These are phyloP conservation scores for Macrocentrus cingulum DNA, from an alignment of 1,140 invertebrate species.

Conservation along the genomic window DNA sequence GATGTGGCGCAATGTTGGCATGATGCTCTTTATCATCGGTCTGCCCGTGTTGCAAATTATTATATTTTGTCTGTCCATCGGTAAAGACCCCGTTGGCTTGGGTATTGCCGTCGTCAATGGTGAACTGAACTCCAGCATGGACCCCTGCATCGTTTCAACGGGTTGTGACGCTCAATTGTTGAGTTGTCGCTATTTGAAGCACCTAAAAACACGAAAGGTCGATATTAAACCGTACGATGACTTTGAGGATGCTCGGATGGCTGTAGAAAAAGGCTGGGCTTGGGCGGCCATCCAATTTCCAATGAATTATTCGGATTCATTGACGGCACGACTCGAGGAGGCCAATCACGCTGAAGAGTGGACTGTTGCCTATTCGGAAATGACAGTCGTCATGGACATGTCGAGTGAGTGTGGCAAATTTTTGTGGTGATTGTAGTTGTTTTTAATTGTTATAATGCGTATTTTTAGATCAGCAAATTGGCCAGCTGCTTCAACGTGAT, in stretches of 20 bases:
- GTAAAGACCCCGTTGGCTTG: slow-evolving; percentile 82
- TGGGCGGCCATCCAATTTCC: slow-evolving; percentile 84
- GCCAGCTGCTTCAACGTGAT: slow-evolving; percentile 75
- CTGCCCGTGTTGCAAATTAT: slow-evolving; percentile 91
- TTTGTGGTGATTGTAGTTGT: slow-evolving; percentile 19
- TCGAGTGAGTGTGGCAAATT: slow-evolving; percentile 73
- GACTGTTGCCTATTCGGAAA: slow-evolving; percentile 72
- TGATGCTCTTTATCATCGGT: slow-evolving; percentile 88
- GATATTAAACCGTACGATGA: slow-evolving; percentile 60
- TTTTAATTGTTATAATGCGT: slow-evolving; percentile 16
- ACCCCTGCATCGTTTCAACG: slow-evolving; percentile 50
- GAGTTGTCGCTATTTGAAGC: slow-evolving; percentile 77
- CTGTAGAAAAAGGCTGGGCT: slow-evolving; percentile 73
- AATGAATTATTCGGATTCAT: slow-evolving; percentile 77
- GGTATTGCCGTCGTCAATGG: slow-evolving; percentile 84
- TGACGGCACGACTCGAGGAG: slow-evolving; percentile 70
- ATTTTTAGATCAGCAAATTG: slow-evolving; percentile 86
- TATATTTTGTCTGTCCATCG: slow-evolving; percentile 92
- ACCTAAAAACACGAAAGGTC: slow-evolving; percentile 65
- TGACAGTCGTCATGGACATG: slow-evolving; percentile 83
- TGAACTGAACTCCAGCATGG: slow-evolving; percentile 67
- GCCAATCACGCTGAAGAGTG: slow-evolving; percentile 70
- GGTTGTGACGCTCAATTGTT: slow-evolving; percentile 69
- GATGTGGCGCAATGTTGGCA: slow-evolving; percentile 87
- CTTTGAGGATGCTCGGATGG: slow-evolving; percentile 65